These are phyloP conservation scores for Synanceia verrucosa DNA, from an alignment of 2,797 vertebrate genomes.

Conservation along the genomic window DNA sequence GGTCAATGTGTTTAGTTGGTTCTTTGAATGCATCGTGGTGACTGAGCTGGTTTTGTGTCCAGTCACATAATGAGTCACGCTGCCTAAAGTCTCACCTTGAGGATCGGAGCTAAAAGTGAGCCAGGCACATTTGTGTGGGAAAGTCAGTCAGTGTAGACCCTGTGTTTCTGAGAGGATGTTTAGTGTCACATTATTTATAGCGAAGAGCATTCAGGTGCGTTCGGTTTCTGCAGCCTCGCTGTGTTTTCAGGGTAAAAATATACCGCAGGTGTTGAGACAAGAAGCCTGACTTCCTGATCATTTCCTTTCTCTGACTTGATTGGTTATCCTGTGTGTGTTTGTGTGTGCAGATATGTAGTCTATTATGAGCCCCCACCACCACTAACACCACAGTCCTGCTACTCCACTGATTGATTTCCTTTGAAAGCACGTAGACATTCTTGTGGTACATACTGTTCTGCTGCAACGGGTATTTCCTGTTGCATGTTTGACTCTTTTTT, in stretches of 20 bases:
- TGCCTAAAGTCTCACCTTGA: slow-evolving; percentile 22
- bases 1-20: slow-evolving; percentile 8
- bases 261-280: slow-evolving; percentile 52
- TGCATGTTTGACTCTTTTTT: slow-evolving; percentile 9
- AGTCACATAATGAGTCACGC: slow-evolving; percentile 34
- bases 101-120: slow-evolving; percentile 2
- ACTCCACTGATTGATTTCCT: slow-evolving; percentile 48
- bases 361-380: slow-evolving; percentile 14
- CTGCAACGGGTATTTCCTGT: slow-evolving; percentile 51
- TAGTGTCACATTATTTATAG: neutral
- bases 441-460: slow-evolving; percentile 34
- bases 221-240: neutral
- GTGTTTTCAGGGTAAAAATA: slow-evolving; percentile 35
- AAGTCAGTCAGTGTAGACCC: neutral
- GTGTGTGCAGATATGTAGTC: slow-evolving; percentile 20
- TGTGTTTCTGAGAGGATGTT: neutral
- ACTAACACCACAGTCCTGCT: slow-evolving; percentile 2
- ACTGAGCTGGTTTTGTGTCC: slow-evolving; percentile 41
- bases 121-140: slow-evolving; percentile 4
- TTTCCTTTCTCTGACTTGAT: slow-evolving; percentile 60
- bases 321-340: slow-evolving; percentile 14
- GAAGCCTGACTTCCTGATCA: slow-evolving; percentile 65
- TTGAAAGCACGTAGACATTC: slow-evolving; percentile 46
- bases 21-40: slow-evolving; percentile 35
- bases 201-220: neutral